Evolutionary conservation across 2,888 invertebrate genomes (phyloP).

Genomic region (Eupeodes latifasciatus): DNA sequence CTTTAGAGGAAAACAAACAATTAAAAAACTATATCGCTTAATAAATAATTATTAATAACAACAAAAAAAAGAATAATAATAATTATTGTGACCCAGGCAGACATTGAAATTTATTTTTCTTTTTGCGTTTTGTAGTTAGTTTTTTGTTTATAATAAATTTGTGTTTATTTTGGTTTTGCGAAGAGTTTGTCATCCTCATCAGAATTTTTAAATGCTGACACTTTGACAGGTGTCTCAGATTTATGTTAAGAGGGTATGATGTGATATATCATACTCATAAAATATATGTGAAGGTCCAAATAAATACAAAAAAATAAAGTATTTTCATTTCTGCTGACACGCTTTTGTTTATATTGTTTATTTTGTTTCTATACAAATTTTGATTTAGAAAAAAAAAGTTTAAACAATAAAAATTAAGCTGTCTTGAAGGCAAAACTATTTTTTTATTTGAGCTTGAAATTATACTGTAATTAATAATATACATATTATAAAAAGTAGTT

Average conservation of each 20-base stretch:
- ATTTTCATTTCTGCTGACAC: too few relatives aligned
- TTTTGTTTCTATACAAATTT: too few relatives aligned
- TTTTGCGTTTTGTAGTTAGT: background rate
- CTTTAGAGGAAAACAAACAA: background rate
- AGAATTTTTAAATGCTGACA: constrained; percentile 42
- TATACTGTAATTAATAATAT: too few relatives aligned
- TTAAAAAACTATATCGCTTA: background rate
- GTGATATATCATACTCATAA: too few relatives aligned
- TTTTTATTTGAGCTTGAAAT: too few relatives aligned
- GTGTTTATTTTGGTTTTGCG: constrained; percentile 25
- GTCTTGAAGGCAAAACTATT: too few relatives aligned
- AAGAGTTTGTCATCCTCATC: constrained; percentile 56
- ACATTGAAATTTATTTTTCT: constrained; percentile 33
- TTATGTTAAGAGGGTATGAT: background rate
- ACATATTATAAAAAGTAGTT: too few relatives aligned
- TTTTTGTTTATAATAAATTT: too few relatives aligned
- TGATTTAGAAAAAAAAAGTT: too few relatives aligned
- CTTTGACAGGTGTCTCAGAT: constrained; percentile 56
- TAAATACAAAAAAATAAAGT: background rate
- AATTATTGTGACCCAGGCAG: constrained; percentile 32
- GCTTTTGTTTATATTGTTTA: too few relatives aligned
- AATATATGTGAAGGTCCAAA: background rate
- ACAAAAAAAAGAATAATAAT: constrained; percentile 8
- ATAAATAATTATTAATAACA: constrained; percentile 38
- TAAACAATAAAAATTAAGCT: too few relatives aligned